Percentiles rank a stretch among this genome's conserved stretches.
phyloP scores from a whole-genome alignment of 2,113 vertebrate species.

The Theropithecus gelada region DNA sequence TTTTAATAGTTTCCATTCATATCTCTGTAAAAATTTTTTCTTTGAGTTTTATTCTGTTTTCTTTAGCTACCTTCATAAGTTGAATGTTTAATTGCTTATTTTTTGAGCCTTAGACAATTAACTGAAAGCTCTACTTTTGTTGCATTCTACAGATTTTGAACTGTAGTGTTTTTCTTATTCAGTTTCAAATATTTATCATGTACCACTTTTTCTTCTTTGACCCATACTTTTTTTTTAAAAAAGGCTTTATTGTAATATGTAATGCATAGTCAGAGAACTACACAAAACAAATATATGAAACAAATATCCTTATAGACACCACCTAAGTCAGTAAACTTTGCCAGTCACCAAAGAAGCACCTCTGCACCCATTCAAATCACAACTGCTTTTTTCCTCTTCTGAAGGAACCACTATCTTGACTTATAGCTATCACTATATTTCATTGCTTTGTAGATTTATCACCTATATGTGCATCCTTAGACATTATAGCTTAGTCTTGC shows the following conservation, averaged over 20 bases:
- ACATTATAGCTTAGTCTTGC: neutral
- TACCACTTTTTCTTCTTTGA: neutral
- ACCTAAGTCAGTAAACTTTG: neutral
- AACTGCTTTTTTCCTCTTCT: neutral
- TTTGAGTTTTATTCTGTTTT: neutral
- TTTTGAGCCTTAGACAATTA: neutral
- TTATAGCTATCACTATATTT: neutral
- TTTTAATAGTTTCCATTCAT: neutral
- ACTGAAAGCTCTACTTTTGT: neutral
- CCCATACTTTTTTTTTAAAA: fast-evolving
- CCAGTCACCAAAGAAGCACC: neutral
- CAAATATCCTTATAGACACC: neutral
- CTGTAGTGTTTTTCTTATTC: neutral
- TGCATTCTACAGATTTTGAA: neutral
- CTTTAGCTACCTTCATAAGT: neutral
- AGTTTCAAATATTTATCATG: neutral
- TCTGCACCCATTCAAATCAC: neutral
- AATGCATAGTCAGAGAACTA: neutral
- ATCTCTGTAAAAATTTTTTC: neutral
- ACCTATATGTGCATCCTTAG: neutral
- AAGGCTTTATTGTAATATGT: neutral
- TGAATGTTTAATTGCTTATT: neutral
- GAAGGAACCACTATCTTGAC: neutral
- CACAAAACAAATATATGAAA: neutral
- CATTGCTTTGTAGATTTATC: neutral